Conservation (phyloP, 1,140 invertebrate genomes). For the Charaxes varanes region DNA sequence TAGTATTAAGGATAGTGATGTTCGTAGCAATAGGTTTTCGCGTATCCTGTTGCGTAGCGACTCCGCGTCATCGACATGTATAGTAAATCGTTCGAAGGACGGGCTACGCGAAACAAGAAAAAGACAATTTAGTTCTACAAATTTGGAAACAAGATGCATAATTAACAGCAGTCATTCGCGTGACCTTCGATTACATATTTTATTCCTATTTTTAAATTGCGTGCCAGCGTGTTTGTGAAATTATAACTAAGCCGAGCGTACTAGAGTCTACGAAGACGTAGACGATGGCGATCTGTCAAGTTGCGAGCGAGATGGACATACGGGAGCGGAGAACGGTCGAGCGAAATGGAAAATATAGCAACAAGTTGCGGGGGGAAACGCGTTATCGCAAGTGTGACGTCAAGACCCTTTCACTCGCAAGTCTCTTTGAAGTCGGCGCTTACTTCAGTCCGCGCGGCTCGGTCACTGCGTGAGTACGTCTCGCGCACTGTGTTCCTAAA, state of each 20-base stretch:
- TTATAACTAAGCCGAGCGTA: slow-evolving; percentile 14
- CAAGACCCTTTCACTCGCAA: slow-evolving; percentile 66
- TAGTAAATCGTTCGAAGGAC: not conserved
- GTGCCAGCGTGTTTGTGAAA: slow-evolving; percentile 8
- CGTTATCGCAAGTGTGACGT: slow-evolving; percentile 58
- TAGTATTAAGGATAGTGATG: too few relatives aligned
- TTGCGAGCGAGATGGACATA: slow-evolving; percentile 31
- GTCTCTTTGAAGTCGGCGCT: slow-evolving; percentile 27
- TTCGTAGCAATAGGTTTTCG: too few relatives aligned
- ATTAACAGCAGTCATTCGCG: too few relatives aligned
- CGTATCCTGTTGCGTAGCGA: slow-evolving; percentile 17
- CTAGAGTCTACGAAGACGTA: slow-evolving; percentile 28
- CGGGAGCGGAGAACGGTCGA: slow-evolving; percentile 11
- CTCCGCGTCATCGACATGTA: slow-evolving; percentile 9
- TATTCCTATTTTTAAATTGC: slow-evolving; percentile 5
- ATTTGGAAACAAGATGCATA: too few relatives aligned
- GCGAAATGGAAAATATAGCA: slow-evolving; percentile 47
- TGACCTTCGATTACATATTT: slow-evolving; percentile 8
- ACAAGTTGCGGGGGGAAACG: slow-evolving; percentile 47
- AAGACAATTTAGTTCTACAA: too few relatives aligned
- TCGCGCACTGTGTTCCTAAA: slow-evolving; percentile 56
- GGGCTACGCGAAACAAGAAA: too few relatives aligned
- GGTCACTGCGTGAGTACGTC: slow-evolving; percentile 61
- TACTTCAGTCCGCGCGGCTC: slow-evolving; percentile 65
- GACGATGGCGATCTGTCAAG: slow-evolving; percentile 25